A percentile compares a stretch with the other conserved stretches of the same genome.
These are phyloP conservation scores for Clarias magur DNA, from an alignment of 2,113 vertebrate genomes.

Conservation along the genomic window DNA sequence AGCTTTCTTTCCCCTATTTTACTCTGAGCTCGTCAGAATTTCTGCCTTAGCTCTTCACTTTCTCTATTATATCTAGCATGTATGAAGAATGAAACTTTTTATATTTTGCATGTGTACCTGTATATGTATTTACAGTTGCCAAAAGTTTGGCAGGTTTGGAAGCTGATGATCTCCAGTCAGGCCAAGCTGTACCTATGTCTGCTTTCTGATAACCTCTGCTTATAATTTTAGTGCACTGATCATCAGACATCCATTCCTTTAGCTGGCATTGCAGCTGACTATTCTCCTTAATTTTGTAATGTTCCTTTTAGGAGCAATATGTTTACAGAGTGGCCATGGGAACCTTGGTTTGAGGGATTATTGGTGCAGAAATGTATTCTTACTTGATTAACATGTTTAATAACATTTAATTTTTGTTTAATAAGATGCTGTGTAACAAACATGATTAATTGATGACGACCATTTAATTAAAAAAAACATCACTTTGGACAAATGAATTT, in stretches of 20 bases:
- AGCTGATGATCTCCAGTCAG: not conserved
- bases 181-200: conserved; percentile 45
- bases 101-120: not conserved
- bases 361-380: conserved; percentile 19
- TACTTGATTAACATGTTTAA: conserved; percentile 11
- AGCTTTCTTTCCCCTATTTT: not conserved
- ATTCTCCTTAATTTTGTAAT: conserved; percentile 29
- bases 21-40: conserved; percentile 48
- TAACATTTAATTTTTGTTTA: conserved; percentile 50
- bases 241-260: conserved; percentile 53
- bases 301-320: conserved; percentile 27
- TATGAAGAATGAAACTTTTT: conserved; percentile 21
- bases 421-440: conserved; percentile 34
- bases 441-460: conserved; percentile 42
- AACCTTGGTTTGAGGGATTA: conserved; percentile 1
- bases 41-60: conserved; percentile 38
- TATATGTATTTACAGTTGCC: conserved; percentile 10
- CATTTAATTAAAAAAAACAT: conserved; percentile 75
- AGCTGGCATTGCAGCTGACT: conserved; percentile 36
- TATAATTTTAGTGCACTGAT: conserved; percentile 41
- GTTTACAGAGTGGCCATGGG: conserved; percentile 40
- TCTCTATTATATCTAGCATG: conserved; percentile 56
- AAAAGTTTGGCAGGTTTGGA: conserved; percentile 26
- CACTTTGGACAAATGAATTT: conserved; percentile 27
- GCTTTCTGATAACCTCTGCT: conserved; percentile 44